A percentile compares a stretch with the other conserved stretches of the same genome.
Evolutionary conservation across 2,113 vertebrate species (phyloP).

Genomic region (Chlamydotis undulata): DNA sequence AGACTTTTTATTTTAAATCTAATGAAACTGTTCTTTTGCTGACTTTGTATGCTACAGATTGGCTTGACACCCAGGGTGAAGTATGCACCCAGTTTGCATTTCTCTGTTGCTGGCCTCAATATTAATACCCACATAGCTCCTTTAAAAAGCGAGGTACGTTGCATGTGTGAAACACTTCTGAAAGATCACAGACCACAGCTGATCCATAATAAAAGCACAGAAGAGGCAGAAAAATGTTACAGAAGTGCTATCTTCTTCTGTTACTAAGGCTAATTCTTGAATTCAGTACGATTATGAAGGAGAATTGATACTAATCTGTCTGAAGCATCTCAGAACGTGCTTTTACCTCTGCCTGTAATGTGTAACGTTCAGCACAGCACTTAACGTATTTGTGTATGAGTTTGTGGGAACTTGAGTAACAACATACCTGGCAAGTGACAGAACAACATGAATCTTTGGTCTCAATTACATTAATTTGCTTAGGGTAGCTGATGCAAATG

Average conservation of each 20-base stretch:
- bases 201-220: neutral
- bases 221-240: neutral
- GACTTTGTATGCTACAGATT: neutral
- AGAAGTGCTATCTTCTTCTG: neutral
- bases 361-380: neutral
- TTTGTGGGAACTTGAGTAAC: neutral
- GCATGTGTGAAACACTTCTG: neutral
- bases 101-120: neutral
- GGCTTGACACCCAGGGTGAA: neutral
- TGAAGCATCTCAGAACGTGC: neutral
- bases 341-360: neutral
- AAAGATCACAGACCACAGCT: neutral
- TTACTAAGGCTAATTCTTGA: neutral
- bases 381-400: neutral
- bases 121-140: neutral
- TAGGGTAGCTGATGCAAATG: neutral
- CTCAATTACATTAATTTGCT: neutral
- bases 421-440: neutral
- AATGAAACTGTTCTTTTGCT: neutral
- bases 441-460: neutral
- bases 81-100: neutral
- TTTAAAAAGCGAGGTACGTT: neutral
- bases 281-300: neutral
- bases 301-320: neutral
- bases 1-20: neutral